Conservation (phyloP, 2,113 vertebrate genomes). For the Pygoscelis antarcticus region DNA sequence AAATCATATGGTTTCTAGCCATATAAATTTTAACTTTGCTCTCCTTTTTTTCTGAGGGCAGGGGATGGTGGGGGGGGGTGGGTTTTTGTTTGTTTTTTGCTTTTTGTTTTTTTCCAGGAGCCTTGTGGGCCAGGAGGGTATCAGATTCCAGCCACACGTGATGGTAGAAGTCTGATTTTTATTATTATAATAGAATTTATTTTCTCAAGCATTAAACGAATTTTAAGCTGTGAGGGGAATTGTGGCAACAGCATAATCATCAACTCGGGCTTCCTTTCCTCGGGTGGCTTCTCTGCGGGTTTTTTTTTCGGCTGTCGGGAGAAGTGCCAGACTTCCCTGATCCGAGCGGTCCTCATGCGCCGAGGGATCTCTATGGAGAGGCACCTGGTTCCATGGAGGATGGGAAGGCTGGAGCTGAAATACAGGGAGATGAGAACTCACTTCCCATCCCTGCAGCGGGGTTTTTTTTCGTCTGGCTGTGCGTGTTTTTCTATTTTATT, state of each 20-base stretch:
- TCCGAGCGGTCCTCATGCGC: not conserved
- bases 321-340: slow-evolving; percentile 14
- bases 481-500: slow-evolving; percentile 39
- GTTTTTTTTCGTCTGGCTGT: slow-evolving; percentile 40
- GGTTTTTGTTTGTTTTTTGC: not conserved
- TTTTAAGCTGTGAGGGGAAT: slow-evolving; percentile 37
- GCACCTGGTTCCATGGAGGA: not conserved
- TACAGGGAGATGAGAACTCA: slow-evolving; percentile 16
- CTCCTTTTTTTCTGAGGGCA: slow-evolving; percentile 23
- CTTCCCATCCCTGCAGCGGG: slow-evolving; percentile 25
- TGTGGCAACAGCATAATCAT: slow-evolving; percentile 2
- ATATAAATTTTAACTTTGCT: slow-evolving; percentile 31
- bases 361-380: not conserved
- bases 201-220: slow-evolving; percentile 55
- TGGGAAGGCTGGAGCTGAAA: slow-evolving; percentile 32
- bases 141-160: slow-evolving; percentile 30
- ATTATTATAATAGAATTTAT: slow-evolving; percentile 31
- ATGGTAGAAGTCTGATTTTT: slow-evolving; percentile 48
- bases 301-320: not conserved
- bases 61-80: not conserved
- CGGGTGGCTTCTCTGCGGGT: not conserved
- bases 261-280: slow-evolving; percentile 39
- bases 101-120: not conserved
- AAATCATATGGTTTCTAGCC: slow-evolving; percentile 21
- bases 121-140: not conserved